These are phyloP conservation scores for Tenrec ecaudatus DNA, from an alignment of 2,113 vertebrate species.

Conservation along the genomic window DNA sequence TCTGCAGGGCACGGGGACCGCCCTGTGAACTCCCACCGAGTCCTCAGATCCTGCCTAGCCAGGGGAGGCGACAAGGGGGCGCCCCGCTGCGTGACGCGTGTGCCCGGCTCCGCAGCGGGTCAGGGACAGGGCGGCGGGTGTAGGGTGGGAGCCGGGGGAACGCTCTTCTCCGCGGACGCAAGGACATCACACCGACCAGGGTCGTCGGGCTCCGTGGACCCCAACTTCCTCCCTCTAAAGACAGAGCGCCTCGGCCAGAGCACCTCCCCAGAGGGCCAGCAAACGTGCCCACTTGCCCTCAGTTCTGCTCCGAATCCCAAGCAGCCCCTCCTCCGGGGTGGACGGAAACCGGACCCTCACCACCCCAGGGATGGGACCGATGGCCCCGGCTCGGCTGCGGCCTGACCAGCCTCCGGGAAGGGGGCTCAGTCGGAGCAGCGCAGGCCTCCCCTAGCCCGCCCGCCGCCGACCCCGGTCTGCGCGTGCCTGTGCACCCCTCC, in stretches of 20 bases:
- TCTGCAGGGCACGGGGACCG: constrained; percentile 13
- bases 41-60: constrained; percentile 51
- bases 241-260: not conserved
- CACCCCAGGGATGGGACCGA: constrained; percentile 12
- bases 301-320: not conserved
- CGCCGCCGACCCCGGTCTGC: not conserved
- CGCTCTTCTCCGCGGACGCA: not conserved
- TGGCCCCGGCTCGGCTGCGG: not conserved
- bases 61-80: constrained; percentile 38
- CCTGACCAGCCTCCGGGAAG: not conserved
- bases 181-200: constrained; percentile 5
- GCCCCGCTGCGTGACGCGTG: constrained; percentile 54
- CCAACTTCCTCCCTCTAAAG: not conserved
- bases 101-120: not conserved
- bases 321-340: not conserved
- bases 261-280: not conserved
- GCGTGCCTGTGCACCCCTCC: not conserved
- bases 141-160: not conserved
- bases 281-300: constrained; percentile 29
- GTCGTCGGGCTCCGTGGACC: not conserved
- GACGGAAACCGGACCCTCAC: not conserved
- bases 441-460: not conserved
- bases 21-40: constrained; percentile 31
- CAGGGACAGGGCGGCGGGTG: not conserved
- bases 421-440: not conserved